Base-by-base conservation (phyloP, 2,888 invertebrate species). In the Drosophila subsilvestris region DNA sequence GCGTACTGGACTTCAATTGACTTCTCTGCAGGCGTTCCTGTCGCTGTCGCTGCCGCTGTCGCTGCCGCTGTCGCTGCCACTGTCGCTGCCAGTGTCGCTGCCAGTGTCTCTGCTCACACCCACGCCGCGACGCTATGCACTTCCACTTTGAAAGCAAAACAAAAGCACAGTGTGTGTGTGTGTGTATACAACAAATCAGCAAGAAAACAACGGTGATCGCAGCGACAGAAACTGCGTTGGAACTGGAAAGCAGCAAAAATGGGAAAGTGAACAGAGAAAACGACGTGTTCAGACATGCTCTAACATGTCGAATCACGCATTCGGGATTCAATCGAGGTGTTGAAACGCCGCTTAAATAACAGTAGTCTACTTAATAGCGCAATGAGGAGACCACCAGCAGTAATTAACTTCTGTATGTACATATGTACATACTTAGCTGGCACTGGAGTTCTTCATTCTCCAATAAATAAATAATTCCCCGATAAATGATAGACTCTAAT, bases 1-100 rank as follows among this genome's bases (percentile, higher is more conserved):
- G 83, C 83, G 87, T 87, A 72, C 58, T 47, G n/a, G 14, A 60
- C 53, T 60, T 50, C 74, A 71, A 68, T 68, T 25, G 32, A 18
- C 29, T 37, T 7, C n/a, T 37, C 37, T 37, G 37, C 14, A n/a
- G 66, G 55, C 67, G 66, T 43, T 53, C 54, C 49, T 27, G 59
- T 43, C 42, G 43, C 53, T 54, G 50, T 10, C 58, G 59, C 47
- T 17, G 25, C 25, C 47, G 18, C n/a, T 54, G 51, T 6, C 59
- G 59, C 47, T 17, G 25, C 27, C 48, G 18, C n/a, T 48, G 67
- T 32, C 48, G 8, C 42, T 44, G 20, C 51, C 10, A 12, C 42
- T 29, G n/a, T n/a, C n/a, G n/a, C n/a, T n/a, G 57, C 51, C 48
- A 14, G 25, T 17, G 20, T 29, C 60, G 22, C 54, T 53, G 57